Evolutionary conservation across 1,140 invertebrate species (phyloP), one percentile per base, ranked within the genome.

Genomic region (Chionoecetes opilio): DNA sequence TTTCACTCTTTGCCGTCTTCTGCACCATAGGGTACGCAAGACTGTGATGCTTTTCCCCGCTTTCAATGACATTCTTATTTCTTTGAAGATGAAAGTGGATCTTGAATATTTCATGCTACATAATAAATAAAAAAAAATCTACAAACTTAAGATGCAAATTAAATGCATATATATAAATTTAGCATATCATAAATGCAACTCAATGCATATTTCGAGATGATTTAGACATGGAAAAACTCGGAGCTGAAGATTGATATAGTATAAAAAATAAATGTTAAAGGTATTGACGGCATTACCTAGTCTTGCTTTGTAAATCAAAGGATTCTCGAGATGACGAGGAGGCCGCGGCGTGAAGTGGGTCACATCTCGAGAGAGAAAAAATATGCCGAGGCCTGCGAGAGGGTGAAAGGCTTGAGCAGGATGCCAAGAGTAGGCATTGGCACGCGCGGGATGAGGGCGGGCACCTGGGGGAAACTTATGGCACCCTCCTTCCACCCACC

Each of bases 391-490:
- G 63, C 31, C 63, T 35, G 29, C 6, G 63, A 32, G n/a, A 32
- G 63, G 38, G 91, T 37, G 53, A 92, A 92, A n/a, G 91, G 63
- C 63, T 92, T 92, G 91, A 92, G 91, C 32, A 37, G 31, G 63
- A 35, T 92, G 91, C 91, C 91, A 92, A 92, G 63, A 92, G n/a
- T 63, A 37, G 35, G 82, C 53, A 38, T 82, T 92, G 91, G 63
- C 91, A 92, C 91, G 6, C 41, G 53, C 34, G 34, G 35, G 91
- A n/a, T 82, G 63, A 92, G 82, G 75, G 91, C 82, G 63, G 63
- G 53, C 91, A 82, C 91, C 63, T 37, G 53, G n/a, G 75, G 91
- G 63, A 92, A 82, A 63, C 26, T 82, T 82, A 82, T 92, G 91
- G 63, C 91, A 82, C 91, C 35, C 14, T 32, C 63, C 91, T 63